Percentiles rank a stretch among this genome's conserved stretches.
Evolutionary conservation across 2,888 invertebrate species (phyloP).

Genomic region (Pachydiplax longipennis): DNA sequence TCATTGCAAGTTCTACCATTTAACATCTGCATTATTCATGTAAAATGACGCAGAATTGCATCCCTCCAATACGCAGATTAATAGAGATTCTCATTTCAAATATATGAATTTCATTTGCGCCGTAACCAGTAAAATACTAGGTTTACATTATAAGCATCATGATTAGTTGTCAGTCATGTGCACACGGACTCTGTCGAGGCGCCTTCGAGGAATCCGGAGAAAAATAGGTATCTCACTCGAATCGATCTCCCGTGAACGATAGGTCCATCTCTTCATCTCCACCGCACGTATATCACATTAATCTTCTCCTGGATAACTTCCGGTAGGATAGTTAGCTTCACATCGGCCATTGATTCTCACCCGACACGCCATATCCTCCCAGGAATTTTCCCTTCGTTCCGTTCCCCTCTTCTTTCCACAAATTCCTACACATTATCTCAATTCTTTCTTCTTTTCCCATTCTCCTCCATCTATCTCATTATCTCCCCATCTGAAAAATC

Average conservation of each 20-base stretch:
- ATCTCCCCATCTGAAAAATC: not conserved
- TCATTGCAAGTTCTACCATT: too few relatives aligned
- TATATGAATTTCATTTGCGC: too few relatives aligned
- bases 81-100: too few relatives aligned
- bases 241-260: not conserved
- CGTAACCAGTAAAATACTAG: too few relatives aligned
- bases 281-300: not conserved
- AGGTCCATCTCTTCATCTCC: not conserved
- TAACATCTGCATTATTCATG: too few relatives aligned
- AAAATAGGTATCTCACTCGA: not conserved
- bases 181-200: too few relatives aligned
- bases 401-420: not conserved
- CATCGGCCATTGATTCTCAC: not conserved
- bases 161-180: too few relatives aligned
- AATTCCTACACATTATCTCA: not conserved
- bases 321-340: not conserved
- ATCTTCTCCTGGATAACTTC: not conserved
- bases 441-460: not conserved
- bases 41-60: too few relatives aligned
- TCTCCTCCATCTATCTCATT: not conserved
- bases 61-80: too few relatives aligned
- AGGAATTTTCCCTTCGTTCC: not conserved
- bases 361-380: not conserved
- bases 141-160: too few relatives aligned
- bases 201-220: not conserved